phyloP scores from a whole-genome alignment of 2,888 invertebrate species.

The Lacanobia wlatinum region DNA sequence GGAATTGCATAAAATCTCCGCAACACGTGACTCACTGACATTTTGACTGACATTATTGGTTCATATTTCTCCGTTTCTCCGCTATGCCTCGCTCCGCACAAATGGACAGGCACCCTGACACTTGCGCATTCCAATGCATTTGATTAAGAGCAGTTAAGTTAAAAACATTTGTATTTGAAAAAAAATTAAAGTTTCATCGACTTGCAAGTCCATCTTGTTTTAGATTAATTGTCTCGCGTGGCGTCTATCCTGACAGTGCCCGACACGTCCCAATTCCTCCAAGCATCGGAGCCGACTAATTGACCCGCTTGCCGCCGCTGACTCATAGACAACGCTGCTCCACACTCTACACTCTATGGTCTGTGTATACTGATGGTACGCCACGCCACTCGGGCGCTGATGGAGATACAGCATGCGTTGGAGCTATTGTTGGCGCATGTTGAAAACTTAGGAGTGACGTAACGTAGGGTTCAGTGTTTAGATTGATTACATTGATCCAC shows the following conservation, averaged over 20 bases:
- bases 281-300: conserved; percentile 24
- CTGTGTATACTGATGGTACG: conserved; percentile 6
- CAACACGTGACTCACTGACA: no score
- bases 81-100: no score
- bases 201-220: no score
- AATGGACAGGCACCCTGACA: no score
- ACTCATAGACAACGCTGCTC: conserved; percentile 26
- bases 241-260: background rate
- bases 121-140: no score
- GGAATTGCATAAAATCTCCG: no score
- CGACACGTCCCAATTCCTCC: background rate
- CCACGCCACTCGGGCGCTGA: conserved; percentile 29
- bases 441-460: background rate
- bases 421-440: conserved; percentile 8
- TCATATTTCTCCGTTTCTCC: no score
- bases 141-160: no score
- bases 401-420: conserved; percentile 48
- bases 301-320: conserved; percentile 53
- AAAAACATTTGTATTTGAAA: no score
- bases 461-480: background rate
- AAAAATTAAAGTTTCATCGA: no score
- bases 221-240: background rate
- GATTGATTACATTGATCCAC: background rate
- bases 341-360: background rate
- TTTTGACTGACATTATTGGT: no score